Evolutionary conservation across 1,140 invertebrate genomes (phyloP).

Genomic region (Stratiolaelaps scimitus): DNA sequence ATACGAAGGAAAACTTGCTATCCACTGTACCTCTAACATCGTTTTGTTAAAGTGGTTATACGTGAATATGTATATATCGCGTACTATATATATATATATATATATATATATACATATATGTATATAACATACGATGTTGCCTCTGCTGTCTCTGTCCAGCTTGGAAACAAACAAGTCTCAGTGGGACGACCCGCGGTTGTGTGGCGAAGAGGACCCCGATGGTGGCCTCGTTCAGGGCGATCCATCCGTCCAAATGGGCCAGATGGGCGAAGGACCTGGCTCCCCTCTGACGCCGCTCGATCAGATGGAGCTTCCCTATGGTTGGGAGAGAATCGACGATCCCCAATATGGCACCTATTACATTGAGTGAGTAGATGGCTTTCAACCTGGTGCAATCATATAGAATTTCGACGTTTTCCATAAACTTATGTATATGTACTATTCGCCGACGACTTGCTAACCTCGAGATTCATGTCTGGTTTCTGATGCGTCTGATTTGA

Average conservation of each 20-base stretch:
- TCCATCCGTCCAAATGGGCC: conserved; percentile 65
- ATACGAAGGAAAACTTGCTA: no score
- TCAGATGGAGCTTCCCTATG: conserved; percentile 68
- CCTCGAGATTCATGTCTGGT: no score
- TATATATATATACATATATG: neutral
- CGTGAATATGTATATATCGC: no score
- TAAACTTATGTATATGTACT: neutral
- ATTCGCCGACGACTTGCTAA: no score
- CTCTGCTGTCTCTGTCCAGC: conserved; percentile 56
- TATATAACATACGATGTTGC: conserved; percentile 31
- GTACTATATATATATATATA: neutral
- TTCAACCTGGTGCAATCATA: no score
- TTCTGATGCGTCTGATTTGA: no score
- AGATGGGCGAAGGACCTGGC: conserved; percentile 53
- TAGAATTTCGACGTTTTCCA: no score
- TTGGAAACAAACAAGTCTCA: conserved; percentile 65
- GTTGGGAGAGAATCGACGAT: conserved; percentile 97
- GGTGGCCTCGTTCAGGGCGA: conserved; percentile 60
- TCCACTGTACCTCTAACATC: no score
- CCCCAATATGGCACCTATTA: conserved; percentile 95
- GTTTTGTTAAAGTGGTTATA: no score
- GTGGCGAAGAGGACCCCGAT: conserved; percentile 44
- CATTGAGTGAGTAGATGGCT: conserved; percentile 64
- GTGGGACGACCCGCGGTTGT: conserved; percentile 81
- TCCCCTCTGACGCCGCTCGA: conserved; percentile 30